Evolutionary conservation across 2,113 vertebrate genomes (phyloP).

Genomic region (Clarias batrachus): DNA sequence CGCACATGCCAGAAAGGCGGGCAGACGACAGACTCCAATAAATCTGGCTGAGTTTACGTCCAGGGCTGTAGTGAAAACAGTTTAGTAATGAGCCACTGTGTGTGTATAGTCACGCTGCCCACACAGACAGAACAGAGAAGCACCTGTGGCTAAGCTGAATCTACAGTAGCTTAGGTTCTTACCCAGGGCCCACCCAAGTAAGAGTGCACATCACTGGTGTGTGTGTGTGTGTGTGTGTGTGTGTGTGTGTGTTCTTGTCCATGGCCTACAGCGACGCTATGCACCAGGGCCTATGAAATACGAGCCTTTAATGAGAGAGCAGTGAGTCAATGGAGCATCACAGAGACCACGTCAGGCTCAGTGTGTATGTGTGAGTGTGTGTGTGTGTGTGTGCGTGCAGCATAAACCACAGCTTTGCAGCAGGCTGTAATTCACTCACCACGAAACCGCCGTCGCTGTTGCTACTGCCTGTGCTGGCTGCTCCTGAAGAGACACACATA

Average conservation of each 20-base stretch:
- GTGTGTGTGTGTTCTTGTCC: constrained; percentile 24
- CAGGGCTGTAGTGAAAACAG: constrained; percentile 39
- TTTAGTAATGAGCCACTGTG: constrained; percentile 51
- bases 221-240: constrained; percentile 25
- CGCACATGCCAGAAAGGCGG: constrained; percentile 33
- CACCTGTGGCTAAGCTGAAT: constrained; percentile 51
- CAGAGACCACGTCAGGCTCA: constrained; percentile 27
- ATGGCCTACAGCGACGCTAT: constrained; percentile 45
- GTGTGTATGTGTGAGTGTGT: constrained; percentile 19
- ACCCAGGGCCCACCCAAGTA: constrained; percentile 50
- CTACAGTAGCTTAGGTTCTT: constrained; percentile 40
- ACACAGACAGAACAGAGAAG: constrained; percentile 50
- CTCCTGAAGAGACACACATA: constrained; percentile 31
- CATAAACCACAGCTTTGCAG: constrained; percentile 73
- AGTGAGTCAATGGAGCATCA: constrained; percentile 44
- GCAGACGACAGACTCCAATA: constrained; percentile 36
- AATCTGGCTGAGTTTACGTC: constrained; percentile 44
- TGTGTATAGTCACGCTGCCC: constrained; percentile 44
- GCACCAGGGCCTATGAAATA: constrained; percentile 50
- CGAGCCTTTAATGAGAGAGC: constrained; percentile 55
- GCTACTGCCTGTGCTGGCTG: constrained; percentile 54
- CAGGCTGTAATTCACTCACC: constrained; percentile 75
- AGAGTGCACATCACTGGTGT: constrained; percentile 29
- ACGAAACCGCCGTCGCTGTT: constrained; percentile 74
- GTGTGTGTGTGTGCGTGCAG: constrained; percentile 36